Evolutionary conservation across 1,140 invertebrate genomes (phyloP), one percentile per base, ranked within the genome.

Genomic region (Drosophila suzukii): DNA sequence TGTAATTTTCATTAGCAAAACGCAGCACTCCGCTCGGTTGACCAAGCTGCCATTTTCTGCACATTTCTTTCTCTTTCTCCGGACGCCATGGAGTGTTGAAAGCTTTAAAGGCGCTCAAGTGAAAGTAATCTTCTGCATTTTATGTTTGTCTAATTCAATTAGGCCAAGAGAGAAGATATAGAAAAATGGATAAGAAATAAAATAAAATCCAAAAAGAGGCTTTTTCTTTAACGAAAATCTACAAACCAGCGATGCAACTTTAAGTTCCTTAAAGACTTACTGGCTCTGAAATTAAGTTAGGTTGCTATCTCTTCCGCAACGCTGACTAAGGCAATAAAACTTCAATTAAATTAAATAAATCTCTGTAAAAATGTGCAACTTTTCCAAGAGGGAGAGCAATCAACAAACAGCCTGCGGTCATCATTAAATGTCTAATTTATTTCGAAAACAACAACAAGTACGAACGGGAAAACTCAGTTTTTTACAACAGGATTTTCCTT

Each of bases 341-440:
- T 84, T 89, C 68, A 84, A 89, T 89, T 89, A 89, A 89, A 89
- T 89, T 89, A 89, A 89, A 89, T 89, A 89, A 89, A 89, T 89
- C 84, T 89, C 77, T 51, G 73, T 55, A 65, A 83, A 81, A 88
- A 76, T 78, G 67, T 55, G 75, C 79, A 72, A 89, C 59, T 65
- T 53, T 70, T 41, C 59, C 36, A 39, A 7, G 36, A 53, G 32
- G 71, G 74, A 61, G 75, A 86, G 83, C 83, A 86, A 88, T 83
- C 80, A 89, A 66, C 68, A 70, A 81, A 84, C 80, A 89, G 84
- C 84, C 84, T 89, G 84, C 84, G 84, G 84, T 89, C 84, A 89
- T 89, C 84, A 89, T 89, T 89, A 89, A 89, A 89, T 89, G 84
- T 89, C 84, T 89, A 89, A 89, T 89, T 89, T 89, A 89, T 89